phyloP scores from a whole-genome alignment of 1,140 invertebrate species.

The Chironomus tepperi region DNA sequence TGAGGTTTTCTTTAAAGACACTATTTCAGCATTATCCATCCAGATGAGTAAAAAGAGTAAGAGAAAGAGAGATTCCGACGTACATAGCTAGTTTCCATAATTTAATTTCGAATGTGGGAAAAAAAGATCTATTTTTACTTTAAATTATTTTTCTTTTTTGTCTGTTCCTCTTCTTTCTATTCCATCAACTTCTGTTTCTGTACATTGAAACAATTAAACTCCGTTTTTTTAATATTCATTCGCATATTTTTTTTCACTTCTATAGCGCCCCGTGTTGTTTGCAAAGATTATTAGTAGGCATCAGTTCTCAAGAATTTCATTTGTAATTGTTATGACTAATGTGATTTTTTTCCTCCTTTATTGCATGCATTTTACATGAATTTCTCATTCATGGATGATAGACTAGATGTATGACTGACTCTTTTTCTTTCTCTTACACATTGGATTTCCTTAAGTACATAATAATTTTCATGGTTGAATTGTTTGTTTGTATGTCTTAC shows the following conservation, averaged over 20 bases:
- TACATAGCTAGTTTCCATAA: conserved; percentile 9
- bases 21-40: background rate
- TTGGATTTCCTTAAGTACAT: background rate
- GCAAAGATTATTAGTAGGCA: background rate
- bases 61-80: background rate
- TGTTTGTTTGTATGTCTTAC: too few relatives aligned
- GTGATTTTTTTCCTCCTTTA: background rate
- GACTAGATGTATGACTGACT: background rate
- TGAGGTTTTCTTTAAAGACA: background rate
- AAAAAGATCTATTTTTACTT: conserved; percentile 20
- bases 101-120: conserved; percentile 22
- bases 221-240: background rate
- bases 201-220: conserved; percentile 2
- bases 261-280: background rate
- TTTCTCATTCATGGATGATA: background rate
- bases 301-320: conserved; percentile 12
- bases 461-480: too few relatives aligned
- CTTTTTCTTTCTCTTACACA: background rate
- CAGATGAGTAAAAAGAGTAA: background rate
- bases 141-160: too few relatives aligned
- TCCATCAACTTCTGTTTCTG: background rate
- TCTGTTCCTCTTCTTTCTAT: background rate
- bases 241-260: background rate
- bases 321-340: conserved; percentile 2
- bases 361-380: background rate